Evolutionary conservation across 1,140 invertebrate genomes (phyloP).

Genomic region (Glomeris maerens): DNA sequence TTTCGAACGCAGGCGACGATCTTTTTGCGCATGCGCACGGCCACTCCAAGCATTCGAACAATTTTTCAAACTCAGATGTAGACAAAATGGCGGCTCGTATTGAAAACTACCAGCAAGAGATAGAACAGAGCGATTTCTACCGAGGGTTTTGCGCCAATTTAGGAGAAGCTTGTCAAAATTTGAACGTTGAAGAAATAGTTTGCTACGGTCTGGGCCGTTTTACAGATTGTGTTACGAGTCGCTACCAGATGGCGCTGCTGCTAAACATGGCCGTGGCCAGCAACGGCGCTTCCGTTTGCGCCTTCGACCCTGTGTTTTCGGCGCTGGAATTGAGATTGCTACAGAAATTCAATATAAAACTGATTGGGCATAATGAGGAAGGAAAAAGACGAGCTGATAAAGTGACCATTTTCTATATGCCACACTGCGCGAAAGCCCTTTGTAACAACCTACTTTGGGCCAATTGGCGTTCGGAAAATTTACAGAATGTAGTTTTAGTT

Average conservation of each 20-base stretch:
- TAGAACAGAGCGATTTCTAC: no score
- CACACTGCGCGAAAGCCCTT: slow-evolving; percentile 29
- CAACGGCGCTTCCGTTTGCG: neutral
- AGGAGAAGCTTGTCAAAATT: no score
- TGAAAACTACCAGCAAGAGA: no score
- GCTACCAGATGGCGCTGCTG: slow-evolving; percentile 16
- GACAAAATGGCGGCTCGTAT: no score
- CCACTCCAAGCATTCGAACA: no score
- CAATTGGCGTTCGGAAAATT: slow-evolving; percentile 23
- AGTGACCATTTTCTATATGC: slow-evolving; percentile 27
- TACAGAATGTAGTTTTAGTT: slow-evolving; percentile 24
- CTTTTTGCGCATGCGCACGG: no score
- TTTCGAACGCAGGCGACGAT: no score
- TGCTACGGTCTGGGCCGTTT: slow-evolving; percentile 18
- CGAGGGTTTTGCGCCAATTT: no score
- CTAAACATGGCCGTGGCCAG: slow-evolving; percentile 10
- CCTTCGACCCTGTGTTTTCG: slow-evolving; percentile 16
- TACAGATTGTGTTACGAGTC: slow-evolving; percentile 12
- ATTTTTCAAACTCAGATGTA: no score
- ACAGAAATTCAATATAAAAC: slow-evolving; percentile 8
- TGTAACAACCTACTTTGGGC: slow-evolving; percentile 31
- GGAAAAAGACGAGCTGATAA: slow-evolving; percentile 21
- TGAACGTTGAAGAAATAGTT: no score
- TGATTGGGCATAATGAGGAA: slow-evolving; percentile 19
- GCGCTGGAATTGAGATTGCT: slow-evolving; percentile 12